Base-by-base conservation (phyloP, 2,797 vertebrate genomes). In the Sebastes steindachneri region DNA sequence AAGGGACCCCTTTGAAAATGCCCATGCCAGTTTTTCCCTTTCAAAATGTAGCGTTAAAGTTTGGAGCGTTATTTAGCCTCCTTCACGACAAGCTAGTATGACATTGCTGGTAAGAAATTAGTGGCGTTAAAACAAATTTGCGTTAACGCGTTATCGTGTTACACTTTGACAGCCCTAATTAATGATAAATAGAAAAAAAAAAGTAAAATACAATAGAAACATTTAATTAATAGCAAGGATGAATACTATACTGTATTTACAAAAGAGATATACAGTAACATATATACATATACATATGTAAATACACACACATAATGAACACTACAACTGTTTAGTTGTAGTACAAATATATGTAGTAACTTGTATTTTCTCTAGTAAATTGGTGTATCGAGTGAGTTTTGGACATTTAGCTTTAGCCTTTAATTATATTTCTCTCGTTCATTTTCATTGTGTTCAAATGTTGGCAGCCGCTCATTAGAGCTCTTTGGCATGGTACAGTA, bases 401-500 rank as follows among this genome's bases (percentile, higher is more conserved):
- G 41, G 12, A 21, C 60, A 3, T 23, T 26, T 10, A 3, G 19
- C n/a, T 7, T 15, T 9, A 41, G 0, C 4, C 21, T 11, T 51
- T 63, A 54, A 65, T 88, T 29, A 33, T 33, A 33, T 41, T 75
- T 73, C 68, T 19, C 37, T 70, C 53, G 9, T 51, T 77, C 19
- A 48, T 51, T 79, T 51, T 80, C 29, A 54, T 76, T 53, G 69
- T 72, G 66, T 68, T 68, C 23, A 81, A 77, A 74, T 55, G 26
- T 71, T 79, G 78, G 78, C 79, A 84, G 73, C 41, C 19, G 28
- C 23, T 91, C 64, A 80, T 69, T 76, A 21, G 77, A 78, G 77
- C 85, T 23, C 64, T 80, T 88, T 92, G 88, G 79, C 69, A 53
- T 14, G 9, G 37, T 70, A 45, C 15, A 17, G 15, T 45, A 82